Evolutionary conservation across 2,888 invertebrate species (phyloP).

Genomic region (Drosophila pseudotalamancana): DNA sequence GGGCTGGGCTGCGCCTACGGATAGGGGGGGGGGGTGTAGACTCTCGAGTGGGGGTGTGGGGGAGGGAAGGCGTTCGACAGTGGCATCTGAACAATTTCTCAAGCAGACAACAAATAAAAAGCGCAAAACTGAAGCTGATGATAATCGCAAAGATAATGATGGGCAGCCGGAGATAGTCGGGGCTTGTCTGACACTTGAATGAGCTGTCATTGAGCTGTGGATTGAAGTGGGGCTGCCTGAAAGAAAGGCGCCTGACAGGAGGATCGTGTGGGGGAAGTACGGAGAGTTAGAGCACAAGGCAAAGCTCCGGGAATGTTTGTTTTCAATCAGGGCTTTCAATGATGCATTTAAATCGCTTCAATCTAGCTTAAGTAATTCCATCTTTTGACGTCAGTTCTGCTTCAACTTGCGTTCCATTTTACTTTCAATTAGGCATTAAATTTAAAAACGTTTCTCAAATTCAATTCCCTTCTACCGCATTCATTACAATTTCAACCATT

Average conservation of each 20-base stretch:
- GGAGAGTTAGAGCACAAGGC: neutral
- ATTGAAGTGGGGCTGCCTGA: conserved; percentile 27
- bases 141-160: conserved; percentile 30
- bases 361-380: neutral
- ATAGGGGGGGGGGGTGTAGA: neutral
- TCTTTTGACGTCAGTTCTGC: neutral
- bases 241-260: neutral
- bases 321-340: neutral
- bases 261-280: neutral
- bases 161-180: conserved; percentile 32
- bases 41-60: neutral
- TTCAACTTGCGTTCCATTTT: too few species aligned
- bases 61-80: conserved; percentile 31
- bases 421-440: neutral
- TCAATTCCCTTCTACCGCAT: too few species aligned
- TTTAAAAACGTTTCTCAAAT: too few species aligned
- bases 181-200: conserved; percentile 59
- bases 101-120: conserved; percentile 68
- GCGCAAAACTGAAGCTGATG: conserved; percentile 46
- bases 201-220: conserved; percentile 53
- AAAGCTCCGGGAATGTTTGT: neutral
- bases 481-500: too few species aligned
- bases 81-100: conserved; percentile 74
- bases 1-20: conserved; percentile 38
- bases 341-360: conserved; percentile 1